Conservation (phyloP, 2,113 vertebrate species). For the Stomatorhinus ivindoensis region DNA sequence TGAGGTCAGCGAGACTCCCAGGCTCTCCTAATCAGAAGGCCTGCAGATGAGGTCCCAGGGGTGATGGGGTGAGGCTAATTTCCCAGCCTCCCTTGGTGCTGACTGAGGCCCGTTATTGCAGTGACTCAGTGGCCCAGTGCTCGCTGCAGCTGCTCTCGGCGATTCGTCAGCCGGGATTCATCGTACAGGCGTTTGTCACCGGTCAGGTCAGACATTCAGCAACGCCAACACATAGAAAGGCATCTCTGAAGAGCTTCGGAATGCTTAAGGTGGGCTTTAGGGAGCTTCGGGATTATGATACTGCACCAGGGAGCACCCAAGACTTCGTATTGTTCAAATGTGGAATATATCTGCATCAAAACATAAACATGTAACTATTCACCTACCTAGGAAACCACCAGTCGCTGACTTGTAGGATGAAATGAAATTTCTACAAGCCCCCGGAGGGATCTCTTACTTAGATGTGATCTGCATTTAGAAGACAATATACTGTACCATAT, state of each 20-base stretch:
- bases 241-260: background rate
- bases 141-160: background rate
- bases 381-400: background rate
- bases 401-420: background rate
- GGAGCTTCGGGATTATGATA: background rate
- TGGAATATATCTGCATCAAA: background rate
- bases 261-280: background rate
- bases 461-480: background rate
- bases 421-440: background rate
- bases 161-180: constrained; percentile 4
- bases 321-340: background rate
- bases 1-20: background rate
- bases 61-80: background rate
- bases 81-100: background rate
- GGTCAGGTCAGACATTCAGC: background rate
- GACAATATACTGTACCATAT: background rate
- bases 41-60: background rate
- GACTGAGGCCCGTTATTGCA: background rate
- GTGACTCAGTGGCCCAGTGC: background rate
- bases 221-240: background rate
- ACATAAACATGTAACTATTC: background rate
- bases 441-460: background rate
- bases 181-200: background rate
- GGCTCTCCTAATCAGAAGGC: background rate
- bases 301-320: background rate